Base-by-base conservation (phyloP, 1,140 invertebrate species). In the Maconellicoccus hirsutus region DNA sequence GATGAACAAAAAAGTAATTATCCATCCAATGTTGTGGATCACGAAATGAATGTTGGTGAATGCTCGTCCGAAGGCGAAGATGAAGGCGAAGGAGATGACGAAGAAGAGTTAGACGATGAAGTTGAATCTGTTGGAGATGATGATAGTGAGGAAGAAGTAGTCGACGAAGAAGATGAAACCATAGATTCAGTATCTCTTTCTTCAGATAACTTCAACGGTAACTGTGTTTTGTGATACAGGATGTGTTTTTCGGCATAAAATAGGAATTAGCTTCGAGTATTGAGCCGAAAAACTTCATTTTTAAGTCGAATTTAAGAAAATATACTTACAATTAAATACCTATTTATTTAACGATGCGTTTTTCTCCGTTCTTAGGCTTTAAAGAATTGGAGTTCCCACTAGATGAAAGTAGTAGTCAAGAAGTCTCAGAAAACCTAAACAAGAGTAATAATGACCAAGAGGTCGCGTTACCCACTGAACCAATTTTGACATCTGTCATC, bases 31-130 rank as follows among this genome's bases (percentile, higher is more conserved):
- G 73, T 70, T 19, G 76, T 75, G 21, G 81, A 81, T 71, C 82
- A 82, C 74, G 73, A 76, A 72, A 76, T 77, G 72, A 78, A 78
- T 69, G 79, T 81, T 72, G 79, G 80, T 71, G 81, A 82, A 72
- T 78, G 78, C 38, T 79, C 79, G 22, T 75, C 77, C 63, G 78
- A 80, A 19, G 80, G 63, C 7, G 76, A 74, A 73, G 76, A 77
- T 59, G 76, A 76, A 70, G 76, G 76, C 19, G 76, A 76, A 29
- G 75, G 76, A 2, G 75, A 76, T 69, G 76, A 77, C 27, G 74
- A 75, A 73, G 23, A 71, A 73, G 23, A 72, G 33, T 33, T 70
- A 59, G 12, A 74, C 71, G 72, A 73, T 21, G 72, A 75, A 39
- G 26, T 73, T 22, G 66, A 73, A 19, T 71, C 71, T n/a, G 52